Evolutionary conservation across 2,888 invertebrate genomes (phyloP).

Genomic region (Listrodromus nycthemerus): DNA sequence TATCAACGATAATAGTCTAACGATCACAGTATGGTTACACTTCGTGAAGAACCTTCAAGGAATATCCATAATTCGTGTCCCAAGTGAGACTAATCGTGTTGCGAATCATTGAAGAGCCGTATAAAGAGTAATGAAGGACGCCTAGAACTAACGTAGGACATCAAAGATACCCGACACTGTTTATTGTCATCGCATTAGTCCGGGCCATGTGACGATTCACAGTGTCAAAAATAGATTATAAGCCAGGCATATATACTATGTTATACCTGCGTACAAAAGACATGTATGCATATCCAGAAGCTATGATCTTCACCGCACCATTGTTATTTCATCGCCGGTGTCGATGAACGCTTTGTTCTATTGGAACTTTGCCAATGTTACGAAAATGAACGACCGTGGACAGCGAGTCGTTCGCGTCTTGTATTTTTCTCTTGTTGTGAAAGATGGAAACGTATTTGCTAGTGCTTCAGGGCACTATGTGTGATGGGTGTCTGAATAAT

Average conservation of each 20-base stretch:
- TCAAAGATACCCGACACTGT: conserved; percentile 9
- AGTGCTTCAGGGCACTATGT: not conserved
- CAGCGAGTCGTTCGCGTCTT: conserved; percentile 13
- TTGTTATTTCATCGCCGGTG: conserved; percentile 40
- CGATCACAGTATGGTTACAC: conserved; percentile 8
- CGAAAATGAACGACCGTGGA: not conserved
- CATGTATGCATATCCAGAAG: conserved; percentile 36
- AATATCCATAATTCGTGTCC: conserved; percentile 33
- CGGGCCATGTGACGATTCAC: conserved; percentile 24
- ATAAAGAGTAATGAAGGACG: not conserved
- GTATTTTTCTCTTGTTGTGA: conserved; percentile 29
- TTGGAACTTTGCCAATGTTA: conserved; percentile 47
- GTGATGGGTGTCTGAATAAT: conserved; percentile 8
- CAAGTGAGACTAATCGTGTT: conserved; percentile 40
- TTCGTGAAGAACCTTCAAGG: conserved; percentile 9
- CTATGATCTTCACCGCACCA: conserved; percentile 30
- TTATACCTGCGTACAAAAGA: conserved; percentile 63
- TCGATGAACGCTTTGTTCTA: conserved; percentile 18
- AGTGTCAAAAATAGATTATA: conserved; percentile 45
- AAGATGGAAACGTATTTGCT: conserved; percentile 22
- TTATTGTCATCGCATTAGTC: conserved; percentile 34
- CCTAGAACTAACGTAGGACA: not conserved
- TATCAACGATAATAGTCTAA: conserved; percentile 41
- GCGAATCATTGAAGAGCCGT: conserved; percentile 30
- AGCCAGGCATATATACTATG: conserved; percentile 14